phyloP scores from a whole-genome alignment of 2,797 vertebrate genomes.

The Natrix natrix region DNA sequence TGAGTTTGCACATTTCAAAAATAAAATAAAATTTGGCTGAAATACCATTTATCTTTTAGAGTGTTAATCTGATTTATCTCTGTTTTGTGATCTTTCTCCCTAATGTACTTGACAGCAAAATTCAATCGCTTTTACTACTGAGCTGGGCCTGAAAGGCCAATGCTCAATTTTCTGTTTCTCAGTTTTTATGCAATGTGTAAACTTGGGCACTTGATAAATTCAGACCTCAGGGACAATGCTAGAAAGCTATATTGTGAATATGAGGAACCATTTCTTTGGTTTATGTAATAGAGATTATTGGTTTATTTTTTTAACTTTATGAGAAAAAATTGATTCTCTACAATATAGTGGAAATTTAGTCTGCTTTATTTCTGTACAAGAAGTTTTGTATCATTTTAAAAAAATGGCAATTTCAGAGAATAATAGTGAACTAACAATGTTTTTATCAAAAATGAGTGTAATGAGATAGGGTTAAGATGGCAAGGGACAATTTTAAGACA shows the following conservation, averaged over 20 bases:
- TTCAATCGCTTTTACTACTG: slow-evolving; percentile 40
- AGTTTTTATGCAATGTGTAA: slow-evolving; percentile 46
- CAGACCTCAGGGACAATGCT: slow-evolving; percentile 44
- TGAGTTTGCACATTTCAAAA: slow-evolving; percentile 50
- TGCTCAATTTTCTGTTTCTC: slow-evolving; percentile 55
- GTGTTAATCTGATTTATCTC: slow-evolving; percentile 44
- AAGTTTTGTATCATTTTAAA: not conserved
- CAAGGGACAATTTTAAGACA: not conserved
- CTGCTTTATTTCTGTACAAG: not conserved
- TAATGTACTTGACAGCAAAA: slow-evolving; percentile 46
- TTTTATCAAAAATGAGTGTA: slow-evolving; percentile 15
- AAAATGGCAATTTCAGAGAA: not conserved
- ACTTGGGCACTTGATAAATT: slow-evolving; percentile 42
- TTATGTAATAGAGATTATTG: slow-evolving; percentile 24
- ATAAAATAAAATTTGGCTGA: slow-evolving; percentile 52
- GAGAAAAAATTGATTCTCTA: slow-evolving; percentile 40
- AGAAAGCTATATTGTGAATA: slow-evolving; percentile 23
- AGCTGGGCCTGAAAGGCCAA: slow-evolving; percentile 45
- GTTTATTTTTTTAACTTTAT: slow-evolving; percentile 35
- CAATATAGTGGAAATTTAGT: slow-evolving; percentile 15
- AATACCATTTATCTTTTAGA: slow-evolving; percentile 54
- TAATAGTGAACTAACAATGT: slow-evolving; percentile 4
- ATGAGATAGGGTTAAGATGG: not conserved
- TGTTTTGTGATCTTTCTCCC: slow-evolving; percentile 54
- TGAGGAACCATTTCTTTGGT: slow-evolving; percentile 31